These are phyloP conservation scores for Pao palembangensis DNA, from an alignment of 2,113 vertebrate genomes.

Conservation along the genomic window DNA sequence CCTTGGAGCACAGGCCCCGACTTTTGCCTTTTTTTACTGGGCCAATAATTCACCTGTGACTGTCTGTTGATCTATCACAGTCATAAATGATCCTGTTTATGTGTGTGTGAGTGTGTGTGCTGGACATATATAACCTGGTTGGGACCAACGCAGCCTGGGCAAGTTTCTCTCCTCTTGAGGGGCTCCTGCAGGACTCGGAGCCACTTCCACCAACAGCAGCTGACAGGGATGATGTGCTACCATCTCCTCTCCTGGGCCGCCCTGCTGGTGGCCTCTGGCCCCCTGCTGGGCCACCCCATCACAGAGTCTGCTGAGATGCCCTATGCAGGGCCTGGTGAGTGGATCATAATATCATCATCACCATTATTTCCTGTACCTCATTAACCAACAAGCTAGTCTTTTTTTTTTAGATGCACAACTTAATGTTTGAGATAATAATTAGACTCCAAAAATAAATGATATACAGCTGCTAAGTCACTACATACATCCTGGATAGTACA, in stretches of 20 bases:
- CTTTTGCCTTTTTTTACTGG: slow-evolving; percentile 51
- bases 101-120: slow-evolving; percentile 14
- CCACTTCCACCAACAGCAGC: slow-evolving; percentile 21
- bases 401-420: too few relatives aligned
- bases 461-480: not conserved
- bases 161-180: slow-evolving; percentile 40
- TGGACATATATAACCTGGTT: slow-evolving; percentile 63
- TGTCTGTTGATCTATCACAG: slow-evolving; percentile 57
- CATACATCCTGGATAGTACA: not conserved
- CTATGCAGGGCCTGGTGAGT: slow-evolving; percentile 68
- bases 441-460: not conserved
- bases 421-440: not conserved
- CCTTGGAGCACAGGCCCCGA: slow-evolving; percentile 41
- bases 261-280: slow-evolving; percentile 61
- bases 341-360: not conserved
- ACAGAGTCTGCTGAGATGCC: slow-evolving; percentile 69
- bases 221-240: slow-evolving; percentile 61
- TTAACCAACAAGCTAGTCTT: too few relatives aligned
- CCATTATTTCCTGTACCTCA: too few relatives aligned
- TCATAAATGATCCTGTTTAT: slow-evolving; percentile 11
- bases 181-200: slow-evolving; percentile 29
- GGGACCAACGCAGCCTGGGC: slow-evolving; percentile 17
- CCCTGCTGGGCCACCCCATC: slow-evolving; percentile 68
- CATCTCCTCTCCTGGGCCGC: slow-evolving; percentile 66
- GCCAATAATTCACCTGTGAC: slow-evolving; percentile 60